Conservation (phyloP, 2,113 vertebrate species). For the Diadophis punctatus region DNA sequence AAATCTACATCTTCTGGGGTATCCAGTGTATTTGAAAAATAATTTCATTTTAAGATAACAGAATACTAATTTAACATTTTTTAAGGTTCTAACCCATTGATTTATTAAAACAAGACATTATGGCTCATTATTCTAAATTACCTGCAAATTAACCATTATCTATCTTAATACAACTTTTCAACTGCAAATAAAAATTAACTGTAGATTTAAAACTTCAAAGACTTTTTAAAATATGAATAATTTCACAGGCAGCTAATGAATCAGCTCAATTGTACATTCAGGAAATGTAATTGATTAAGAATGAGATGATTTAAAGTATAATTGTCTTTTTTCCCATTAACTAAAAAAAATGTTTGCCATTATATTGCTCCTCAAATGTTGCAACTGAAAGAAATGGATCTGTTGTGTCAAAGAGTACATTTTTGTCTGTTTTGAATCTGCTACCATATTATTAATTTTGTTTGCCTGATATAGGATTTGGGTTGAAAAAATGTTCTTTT, state of each 20-base stretch:
- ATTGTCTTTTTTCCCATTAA: not conserved
- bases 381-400: not conserved
- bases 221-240: not conserved
- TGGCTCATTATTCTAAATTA: not conserved
- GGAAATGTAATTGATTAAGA: not conserved
- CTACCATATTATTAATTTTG: not conserved
- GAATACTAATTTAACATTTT: not conserved
- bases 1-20: not conserved
- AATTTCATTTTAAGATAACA: not conserved
- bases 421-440: not conserved
- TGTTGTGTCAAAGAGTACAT: not conserved
- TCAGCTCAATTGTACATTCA: not conserved
- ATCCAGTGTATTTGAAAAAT: not conserved
- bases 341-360: not conserved
- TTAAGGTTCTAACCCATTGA: not conserved
- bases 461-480: not conserved
- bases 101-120: not conserved
- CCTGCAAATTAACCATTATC: not conserved
- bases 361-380: not conserved
- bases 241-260: not conserved
- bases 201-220: not conserved
- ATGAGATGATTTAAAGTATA: not conserved
- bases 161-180: not conserved
- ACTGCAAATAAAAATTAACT: not conserved
- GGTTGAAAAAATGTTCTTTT: not conserved